These are phyloP conservation scores for Pantala flavescens DNA, from an alignment of 1,140 invertebrate species.

Conservation along the genomic window DNA sequence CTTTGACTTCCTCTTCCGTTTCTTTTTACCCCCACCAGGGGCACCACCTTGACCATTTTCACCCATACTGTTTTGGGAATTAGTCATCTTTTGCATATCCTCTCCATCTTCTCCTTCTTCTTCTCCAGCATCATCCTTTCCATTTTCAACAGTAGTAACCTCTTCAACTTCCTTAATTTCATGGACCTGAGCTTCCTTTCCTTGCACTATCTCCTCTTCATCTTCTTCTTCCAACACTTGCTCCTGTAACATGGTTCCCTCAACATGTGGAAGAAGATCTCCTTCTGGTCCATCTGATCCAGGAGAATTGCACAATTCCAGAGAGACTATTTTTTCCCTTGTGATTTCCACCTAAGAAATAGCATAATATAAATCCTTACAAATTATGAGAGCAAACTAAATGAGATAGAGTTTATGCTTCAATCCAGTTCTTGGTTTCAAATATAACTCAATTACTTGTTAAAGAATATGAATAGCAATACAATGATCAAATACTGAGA, in stretches of 20 bases:
- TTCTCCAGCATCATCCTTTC: conserved; percentile 24
- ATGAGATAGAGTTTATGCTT: too few species aligned
- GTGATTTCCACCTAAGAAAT: conserved; percentile 66
- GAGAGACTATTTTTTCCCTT: conserved; percentile 75
- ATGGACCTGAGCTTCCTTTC: conserved; percentile 34
- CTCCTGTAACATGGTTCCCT: neutral
- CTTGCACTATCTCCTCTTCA: conserved; percentile 41
- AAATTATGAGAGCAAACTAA: too few species aligned
- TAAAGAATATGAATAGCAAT: too few species aligned
- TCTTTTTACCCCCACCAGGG: conserved; percentile 13
- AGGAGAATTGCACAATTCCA: conserved; percentile 58
- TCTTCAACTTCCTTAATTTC: conserved; percentile 39
- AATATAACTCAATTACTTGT: too few species aligned
- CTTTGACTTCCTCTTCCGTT: conserved; percentile 26
- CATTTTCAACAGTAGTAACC: conserved; percentile 28
- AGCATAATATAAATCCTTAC: too few species aligned
- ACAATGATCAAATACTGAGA: too few species aligned
- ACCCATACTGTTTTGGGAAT: too few species aligned
- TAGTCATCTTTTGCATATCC: conserved; percentile 21
- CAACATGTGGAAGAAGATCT: neutral
- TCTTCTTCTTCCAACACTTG: neutral
- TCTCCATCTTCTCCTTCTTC: conserved; percentile 26
- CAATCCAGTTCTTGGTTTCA: too few species aligned
- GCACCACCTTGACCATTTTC: neutral
- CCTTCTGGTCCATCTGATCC: conserved; percentile 13